These are phyloP conservation scores for Pocillopora damicornis DNA, from an alignment of 64 coral and sea anemone genomes.

Conservation along the genomic window DNA sequence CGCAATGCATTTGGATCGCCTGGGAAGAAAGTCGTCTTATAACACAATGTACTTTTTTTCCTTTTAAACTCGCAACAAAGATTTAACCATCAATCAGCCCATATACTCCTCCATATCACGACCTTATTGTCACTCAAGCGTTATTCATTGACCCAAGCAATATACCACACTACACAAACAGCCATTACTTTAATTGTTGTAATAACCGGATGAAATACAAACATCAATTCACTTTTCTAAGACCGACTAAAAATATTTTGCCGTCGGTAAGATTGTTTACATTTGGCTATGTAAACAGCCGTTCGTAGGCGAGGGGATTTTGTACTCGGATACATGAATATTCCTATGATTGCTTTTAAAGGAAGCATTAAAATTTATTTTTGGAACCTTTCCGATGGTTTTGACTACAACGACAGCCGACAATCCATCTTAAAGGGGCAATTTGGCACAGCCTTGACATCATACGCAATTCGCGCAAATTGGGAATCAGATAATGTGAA, in stretches of 20 bases:
- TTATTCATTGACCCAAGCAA: slow-evolving; percentile 1
- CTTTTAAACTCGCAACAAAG: background rate
- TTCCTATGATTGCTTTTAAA: background rate
- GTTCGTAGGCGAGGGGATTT: background rate
- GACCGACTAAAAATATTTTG: slow-evolving; percentile 22
- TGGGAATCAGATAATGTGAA: background rate
- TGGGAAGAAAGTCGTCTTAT: background rate
- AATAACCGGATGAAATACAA: slow-evolving; percentile 17
- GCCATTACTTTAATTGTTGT: slow-evolving; percentile 25
- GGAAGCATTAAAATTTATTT: background rate
- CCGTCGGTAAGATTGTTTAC: slow-evolving; percentile 11
- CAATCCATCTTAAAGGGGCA: background rate
- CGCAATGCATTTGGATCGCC: background rate
- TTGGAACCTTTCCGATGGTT: background rate
- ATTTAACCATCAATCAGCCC: background rate
- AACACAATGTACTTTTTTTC: background rate
- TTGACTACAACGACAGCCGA: background rate
- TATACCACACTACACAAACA: background rate
- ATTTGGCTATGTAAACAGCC: slow-evolving; percentile 27
- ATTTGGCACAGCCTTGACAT: background rate
- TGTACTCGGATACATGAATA: background rate
- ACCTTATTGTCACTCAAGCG: background rate
- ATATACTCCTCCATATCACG: background rate
- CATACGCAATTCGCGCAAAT: background rate
- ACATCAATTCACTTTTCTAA: slow-evolving; percentile 24